phyloP scores from a whole-genome alignment of 2,113 vertebrate genomes.

The Melanotaenia duboulayi region DNA sequence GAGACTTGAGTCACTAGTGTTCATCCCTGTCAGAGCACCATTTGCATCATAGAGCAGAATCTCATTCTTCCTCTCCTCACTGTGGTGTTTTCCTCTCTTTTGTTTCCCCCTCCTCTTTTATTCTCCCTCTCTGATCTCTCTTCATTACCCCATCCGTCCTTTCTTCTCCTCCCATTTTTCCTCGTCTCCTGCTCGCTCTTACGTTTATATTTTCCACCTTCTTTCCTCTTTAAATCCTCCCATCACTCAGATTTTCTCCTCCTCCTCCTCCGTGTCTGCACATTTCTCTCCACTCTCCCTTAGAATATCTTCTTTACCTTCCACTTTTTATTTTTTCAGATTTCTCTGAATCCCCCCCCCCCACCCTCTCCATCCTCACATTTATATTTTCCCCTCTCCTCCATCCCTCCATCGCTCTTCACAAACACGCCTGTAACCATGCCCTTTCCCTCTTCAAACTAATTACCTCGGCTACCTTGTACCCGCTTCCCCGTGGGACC shows the following conservation, averaged over 20 bases:
- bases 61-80: neutral
- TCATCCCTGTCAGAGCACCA: too few relatives aligned
- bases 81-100: too few relatives aligned
- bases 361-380: slow-evolving; percentile 11
- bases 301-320: neutral
- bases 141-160: neutral
- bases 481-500: slow-evolving; percentile 80
- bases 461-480: slow-evolving; percentile 87
- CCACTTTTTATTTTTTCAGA: neutral
- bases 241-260: neutral
- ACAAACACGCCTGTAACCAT: slow-evolving; percentile 85
- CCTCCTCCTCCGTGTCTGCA: neutral
- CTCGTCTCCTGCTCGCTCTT: neutral
- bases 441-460: slow-evolving; percentile 89
- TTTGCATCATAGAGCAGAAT: too few relatives aligned
- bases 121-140: neutral
- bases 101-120: neutral
- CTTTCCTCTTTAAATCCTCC: neutral
- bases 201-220: neutral
- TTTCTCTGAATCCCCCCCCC: slow-evolving; percentile 1
- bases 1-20: too few relatives aligned
- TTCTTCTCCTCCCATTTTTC: neutral
- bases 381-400: slow-evolving; percentile 38
- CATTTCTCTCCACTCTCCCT: neutral
- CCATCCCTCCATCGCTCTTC: slow-evolving; percentile 64